phyloP scores from a whole-genome alignment of 2,888 invertebrate genomes.

The Apotomis capreana region DNA sequence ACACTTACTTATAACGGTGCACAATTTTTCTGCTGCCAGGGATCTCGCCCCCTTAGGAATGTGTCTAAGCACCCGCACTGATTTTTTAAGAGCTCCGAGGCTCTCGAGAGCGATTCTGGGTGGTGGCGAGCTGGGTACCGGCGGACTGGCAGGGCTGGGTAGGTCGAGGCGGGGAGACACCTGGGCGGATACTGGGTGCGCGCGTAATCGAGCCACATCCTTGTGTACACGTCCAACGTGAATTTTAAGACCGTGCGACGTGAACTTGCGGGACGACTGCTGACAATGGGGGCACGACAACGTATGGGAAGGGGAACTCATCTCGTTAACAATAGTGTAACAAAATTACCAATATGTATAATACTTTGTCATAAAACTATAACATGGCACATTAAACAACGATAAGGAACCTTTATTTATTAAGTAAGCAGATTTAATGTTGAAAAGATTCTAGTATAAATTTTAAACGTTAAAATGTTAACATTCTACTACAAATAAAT shows the following conservation, averaged over 20 bases:
- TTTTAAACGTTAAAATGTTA: too few relatives aligned
- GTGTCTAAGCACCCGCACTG: not conserved
- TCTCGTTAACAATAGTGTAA: too few relatives aligned
- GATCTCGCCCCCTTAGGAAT: not conserved
- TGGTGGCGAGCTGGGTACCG: not conserved
- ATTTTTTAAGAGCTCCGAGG: slow-evolving; percentile 1
- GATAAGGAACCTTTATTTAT: too few relatives aligned
- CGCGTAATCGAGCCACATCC: not conserved
- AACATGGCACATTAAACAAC: too few relatives aligned
- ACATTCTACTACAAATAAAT: too few relatives aligned
- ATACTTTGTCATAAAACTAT: too few relatives aligned
- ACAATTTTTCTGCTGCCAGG: not conserved
- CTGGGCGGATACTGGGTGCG: not conserved
- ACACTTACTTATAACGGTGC: slow-evolving; percentile 1
- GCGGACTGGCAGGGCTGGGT: not conserved
- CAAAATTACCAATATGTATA: too few relatives aligned
- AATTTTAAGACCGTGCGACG: slow-evolving; percentile 3
- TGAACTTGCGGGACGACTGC: slow-evolving; percentile 3
- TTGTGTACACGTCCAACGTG: not conserved
- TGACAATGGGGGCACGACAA: not conserved
- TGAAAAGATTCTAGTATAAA: too few relatives aligned
- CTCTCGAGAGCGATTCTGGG: not conserved
- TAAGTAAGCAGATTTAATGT: too few relatives aligned
- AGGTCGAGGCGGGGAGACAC: not conserved
- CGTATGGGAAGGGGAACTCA: too few relatives aligned